phyloP scores from a whole-genome alignment of 2,797 vertebrate species.

The Aplochiton taeniatus region DNA sequence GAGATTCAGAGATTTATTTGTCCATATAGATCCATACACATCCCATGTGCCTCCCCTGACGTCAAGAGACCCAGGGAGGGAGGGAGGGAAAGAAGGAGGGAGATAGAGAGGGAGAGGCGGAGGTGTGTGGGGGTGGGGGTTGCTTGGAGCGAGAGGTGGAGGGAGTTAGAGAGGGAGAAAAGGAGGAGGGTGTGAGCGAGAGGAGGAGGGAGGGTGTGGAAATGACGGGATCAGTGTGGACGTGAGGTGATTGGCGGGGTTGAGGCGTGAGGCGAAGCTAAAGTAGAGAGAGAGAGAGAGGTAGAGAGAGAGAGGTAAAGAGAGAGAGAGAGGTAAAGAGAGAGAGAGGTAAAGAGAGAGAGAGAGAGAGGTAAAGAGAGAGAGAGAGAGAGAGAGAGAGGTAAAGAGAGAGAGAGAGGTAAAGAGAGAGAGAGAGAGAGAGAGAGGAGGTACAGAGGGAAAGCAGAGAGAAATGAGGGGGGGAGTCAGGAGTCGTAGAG shows the following conservation, averaged over 20 bases:
- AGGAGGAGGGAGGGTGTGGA: background rate
- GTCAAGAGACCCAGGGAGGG: background rate
- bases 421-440: background rate
- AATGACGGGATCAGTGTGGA: background rate
- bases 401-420: background rate
- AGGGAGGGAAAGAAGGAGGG: constrained; percentile 5
- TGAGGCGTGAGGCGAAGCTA: background rate
- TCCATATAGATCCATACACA: constrained; percentile 49
- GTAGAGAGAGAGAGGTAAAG: background rate
- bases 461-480: background rate
- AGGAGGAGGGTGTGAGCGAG: constrained; percentile 3
- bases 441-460: background rate
- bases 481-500: no score
- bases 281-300: background rate
- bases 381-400: background rate
- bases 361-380: background rate
- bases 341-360: background rate
- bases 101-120: constrained; percentile 25
- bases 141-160: constrained; percentile 8
- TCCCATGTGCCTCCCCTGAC: constrained; percentile 23
- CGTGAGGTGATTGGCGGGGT: constrained; percentile 21
- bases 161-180: constrained; percentile 20
- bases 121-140: no score
- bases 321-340: background rate
- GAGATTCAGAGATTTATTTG: constrained; percentile 60